phyloP scores from a whole-genome alignment of 2,113 vertebrate species.

The Scomber colias region DNA sequence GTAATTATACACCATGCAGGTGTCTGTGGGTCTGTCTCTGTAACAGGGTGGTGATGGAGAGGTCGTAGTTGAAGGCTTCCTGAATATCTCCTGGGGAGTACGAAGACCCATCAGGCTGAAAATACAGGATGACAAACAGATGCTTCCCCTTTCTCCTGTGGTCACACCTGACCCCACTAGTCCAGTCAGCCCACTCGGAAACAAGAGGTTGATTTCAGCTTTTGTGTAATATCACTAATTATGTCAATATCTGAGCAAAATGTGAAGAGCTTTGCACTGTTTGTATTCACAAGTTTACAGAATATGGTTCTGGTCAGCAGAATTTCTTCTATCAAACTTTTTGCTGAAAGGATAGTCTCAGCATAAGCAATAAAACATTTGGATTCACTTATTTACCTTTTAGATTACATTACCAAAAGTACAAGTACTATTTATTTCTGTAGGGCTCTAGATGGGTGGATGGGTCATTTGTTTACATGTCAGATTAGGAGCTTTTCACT shows the following conservation, averaged over 20 bases:
- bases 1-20: background rate
- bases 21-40: slow-evolving; percentile 36
- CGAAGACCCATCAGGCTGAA: slow-evolving; percentile 90
- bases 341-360: background rate
- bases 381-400: no score
- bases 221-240: background rate
- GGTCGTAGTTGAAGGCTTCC: slow-evolving; percentile 88
- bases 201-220: slow-evolving; percentile 84
- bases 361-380: no score
- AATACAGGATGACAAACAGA: slow-evolving; percentile 93
- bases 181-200: slow-evolving; percentile 78
- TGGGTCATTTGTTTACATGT: no score
- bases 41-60: slow-evolving; percentile 68
- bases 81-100: slow-evolving; percentile 94
- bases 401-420: no score
- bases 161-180: slow-evolving; percentile 76
- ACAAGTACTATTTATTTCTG: no score
- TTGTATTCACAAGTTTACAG: background rate
- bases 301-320: no score
- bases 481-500: no score
- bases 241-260: background rate
- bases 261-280: background rate
- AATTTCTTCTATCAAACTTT: background rate
- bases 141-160: slow-evolving; percentile 73
- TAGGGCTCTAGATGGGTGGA: no score